phyloP scores from a whole-genome alignment of 2,113 vertebrate genomes.

The Recurvirostra avosetta region DNA sequence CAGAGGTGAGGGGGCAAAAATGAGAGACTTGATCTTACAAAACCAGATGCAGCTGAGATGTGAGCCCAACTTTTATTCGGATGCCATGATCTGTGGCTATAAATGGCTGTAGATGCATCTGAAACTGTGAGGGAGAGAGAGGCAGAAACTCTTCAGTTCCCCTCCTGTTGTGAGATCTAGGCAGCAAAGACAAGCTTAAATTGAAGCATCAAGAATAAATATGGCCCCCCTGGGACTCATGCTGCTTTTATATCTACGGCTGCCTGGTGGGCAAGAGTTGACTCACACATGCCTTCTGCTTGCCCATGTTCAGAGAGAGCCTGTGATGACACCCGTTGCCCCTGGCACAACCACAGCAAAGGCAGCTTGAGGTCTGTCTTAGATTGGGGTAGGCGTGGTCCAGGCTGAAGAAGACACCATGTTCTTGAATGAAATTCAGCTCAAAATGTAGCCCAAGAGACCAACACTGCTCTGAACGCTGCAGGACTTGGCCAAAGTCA shows the following conservation, averaged over 20 bases:
- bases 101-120: not conserved
- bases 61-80: not conserved
- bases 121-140: not conserved
- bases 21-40: not conserved
- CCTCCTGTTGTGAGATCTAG: not conserved
- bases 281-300: not conserved
- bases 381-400: not conserved
- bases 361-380: not conserved
- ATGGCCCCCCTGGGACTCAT: not conserved
- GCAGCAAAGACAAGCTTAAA: conserved; percentile 12
- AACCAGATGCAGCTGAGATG: not conserved
- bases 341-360: not conserved
- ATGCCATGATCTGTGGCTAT: not conserved
- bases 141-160: not conserved
- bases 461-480: not conserved
- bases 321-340: not conserved
- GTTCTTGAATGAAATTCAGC: not conserved
- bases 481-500: not conserved
- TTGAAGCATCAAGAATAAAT: conserved; percentile 23
- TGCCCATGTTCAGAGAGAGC: not conserved
- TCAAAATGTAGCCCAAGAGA: not conserved
- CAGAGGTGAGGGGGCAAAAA: not conserved
- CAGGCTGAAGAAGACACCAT: not conserved
- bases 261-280: not conserved
- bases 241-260: conserved; percentile 2